Conservation (phyloP, 2,113 vertebrate genomes). For the Callipepla californica region DNA sequence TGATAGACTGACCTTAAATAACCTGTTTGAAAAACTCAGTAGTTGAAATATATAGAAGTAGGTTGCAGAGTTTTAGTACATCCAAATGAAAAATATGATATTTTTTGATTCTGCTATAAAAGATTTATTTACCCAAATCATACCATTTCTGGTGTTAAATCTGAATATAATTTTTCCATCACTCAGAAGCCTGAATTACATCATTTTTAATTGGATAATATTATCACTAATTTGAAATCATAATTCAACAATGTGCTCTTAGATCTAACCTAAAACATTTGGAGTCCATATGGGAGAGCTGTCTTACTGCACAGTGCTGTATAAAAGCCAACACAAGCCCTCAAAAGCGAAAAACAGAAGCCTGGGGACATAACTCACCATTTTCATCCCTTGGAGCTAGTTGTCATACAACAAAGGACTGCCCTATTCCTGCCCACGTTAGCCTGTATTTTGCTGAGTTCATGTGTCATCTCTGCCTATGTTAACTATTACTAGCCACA, state of each 20-base stretch:
- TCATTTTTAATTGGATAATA: slow-evolving; percentile 19
- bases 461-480: background rate
- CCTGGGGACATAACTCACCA: background rate
- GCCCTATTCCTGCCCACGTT: background rate
- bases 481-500: background rate
- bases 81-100: background rate
- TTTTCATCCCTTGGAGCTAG: background rate
- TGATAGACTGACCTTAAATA: slow-evolving; percentile 13
- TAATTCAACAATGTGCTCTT: slow-evolving; percentile 26
- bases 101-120: background rate
- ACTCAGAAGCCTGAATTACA: background rate
- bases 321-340: background rate
- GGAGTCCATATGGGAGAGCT: slow-evolving; percentile 24
- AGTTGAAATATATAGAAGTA: background rate
- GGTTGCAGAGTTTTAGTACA: background rate
- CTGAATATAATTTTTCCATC: background rate
- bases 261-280: slow-evolving; percentile 39
- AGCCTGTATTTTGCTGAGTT: background rate
- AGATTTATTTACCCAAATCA: background rate
- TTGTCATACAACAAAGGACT: background rate
- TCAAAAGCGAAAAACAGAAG: background rate
- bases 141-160: background rate
- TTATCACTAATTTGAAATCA: slow-evolving; percentile 41
- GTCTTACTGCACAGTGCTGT: background rate
- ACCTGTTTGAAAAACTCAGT: background rate